Base-by-base conservation (phyloP, 1,140 invertebrate species). In the Cydia splendana region DNA sequence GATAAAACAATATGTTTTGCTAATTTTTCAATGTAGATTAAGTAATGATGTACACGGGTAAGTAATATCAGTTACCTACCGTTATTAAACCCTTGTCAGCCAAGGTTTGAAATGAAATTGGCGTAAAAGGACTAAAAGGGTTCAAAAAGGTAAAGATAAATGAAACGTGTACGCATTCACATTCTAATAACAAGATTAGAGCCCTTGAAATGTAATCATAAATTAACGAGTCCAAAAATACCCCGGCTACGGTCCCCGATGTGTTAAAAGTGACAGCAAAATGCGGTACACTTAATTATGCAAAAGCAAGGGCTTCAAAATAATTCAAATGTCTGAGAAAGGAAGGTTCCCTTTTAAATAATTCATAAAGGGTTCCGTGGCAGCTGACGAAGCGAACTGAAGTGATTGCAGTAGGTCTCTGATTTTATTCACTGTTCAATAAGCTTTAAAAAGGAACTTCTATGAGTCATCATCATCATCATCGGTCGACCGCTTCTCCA, bases 311-410 rank as follows among this genome's bases (percentile, higher is more conserved):
- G 79, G 76, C 78, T 84, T 84, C 82, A 85, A 88, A 84, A 85
- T 86, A 87, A 86, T 86, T 85, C 83, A 86, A 81, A 87, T 83
- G 80, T 79, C 85, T 82, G 79, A 82, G 84, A 76, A 73, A 84
- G 81, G 81, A 81, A 76, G 77, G 76, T 75, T 82, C 74, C 78
- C 78, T 79, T 74, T 82, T 87, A 84, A 84, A 88, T 88, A 84
- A 88, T 88, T 88, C 83, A 88, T 86, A 80, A 85, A 80, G 77
- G 78, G 79, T 83, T 80, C 80, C 76, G 81, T 82, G 80, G 79
- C 82, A 84, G 81, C 80, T 80, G 78, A 74, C 71, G 73, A 76
- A 77, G 71, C 69, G 77, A 76, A 80, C 73, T 80, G 51, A 77
- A 78, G 77, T 67, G 67, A 71, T 75, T 48, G 76, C 75, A 78